Base-by-base conservation (phyloP, 1,140 invertebrate genomes). In the Rhizoglyphus robini region DNA sequence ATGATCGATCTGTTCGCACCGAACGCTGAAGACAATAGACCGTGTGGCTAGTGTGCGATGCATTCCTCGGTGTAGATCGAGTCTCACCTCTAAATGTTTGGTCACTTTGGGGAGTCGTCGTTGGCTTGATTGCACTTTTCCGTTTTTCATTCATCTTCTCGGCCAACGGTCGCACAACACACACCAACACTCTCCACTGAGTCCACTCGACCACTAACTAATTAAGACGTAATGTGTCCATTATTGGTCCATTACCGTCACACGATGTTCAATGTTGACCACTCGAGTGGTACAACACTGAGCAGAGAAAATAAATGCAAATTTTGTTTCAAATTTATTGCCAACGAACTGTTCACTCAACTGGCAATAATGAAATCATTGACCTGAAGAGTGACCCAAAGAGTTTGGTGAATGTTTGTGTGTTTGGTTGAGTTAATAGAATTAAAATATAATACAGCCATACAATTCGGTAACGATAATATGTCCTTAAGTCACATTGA, bases 151-250 rank as follows among this genome's bases (percentile, higher is more conserved):
- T 54, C 51, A 54, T 54, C 51, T 54, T 20, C 51, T 23, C 8
- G 15, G 8, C 8, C 8, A 54, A 54, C 20, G 20, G 51, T 5
- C 20, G 51, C 20, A 5, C 51, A 23, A 32, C 20, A 20, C 8
- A 32, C 8, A 54, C 23, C 8, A 15, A 23, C n/a, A n/a, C n/a
- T n/a, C n/a, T n/a, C 41, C 41, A 15, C 15, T 15, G 41, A 46
- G 23, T 15, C 41, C 23, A 46, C 41, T 46, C 23, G 41, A 46
- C n/a, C n/a, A n/a, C n/a, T n/a, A 46, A 46, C 41, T 54, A 54
- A 54, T 54, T 54, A 54, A 54, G 51, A 54, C 51, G 51, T 54
- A 54, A 54, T 54, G 51, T 54, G 51, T 46, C 23, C 41, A 46
- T 46, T 46, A 46, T 23, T 46, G 41, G 41, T 15, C 41, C 15